phyloP scores from a whole-genome alignment of 2,888 invertebrate genomes.

The Cantharis flavilabris region DNA sequence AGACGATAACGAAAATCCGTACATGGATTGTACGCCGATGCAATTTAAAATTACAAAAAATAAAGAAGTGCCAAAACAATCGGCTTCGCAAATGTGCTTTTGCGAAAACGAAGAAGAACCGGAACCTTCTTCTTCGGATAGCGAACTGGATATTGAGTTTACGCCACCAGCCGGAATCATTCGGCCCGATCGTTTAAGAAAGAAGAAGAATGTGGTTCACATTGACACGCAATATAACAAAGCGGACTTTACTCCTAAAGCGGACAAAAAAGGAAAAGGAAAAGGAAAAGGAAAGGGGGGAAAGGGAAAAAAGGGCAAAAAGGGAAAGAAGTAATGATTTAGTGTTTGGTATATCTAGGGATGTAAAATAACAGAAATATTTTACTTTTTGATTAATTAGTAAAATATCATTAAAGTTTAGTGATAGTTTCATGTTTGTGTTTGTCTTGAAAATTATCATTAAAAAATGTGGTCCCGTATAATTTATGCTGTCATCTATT shows the following conservation, averaged over 20 bases:
- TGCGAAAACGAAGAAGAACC: slow-evolving; percentile 55
- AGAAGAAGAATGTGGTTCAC: slow-evolving; percentile 56
- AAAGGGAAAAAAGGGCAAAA: slow-evolving; percentile 28
- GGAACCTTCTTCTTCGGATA: slow-evolving; percentile 62
- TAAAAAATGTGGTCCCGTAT: background rate
- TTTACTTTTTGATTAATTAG: background rate
- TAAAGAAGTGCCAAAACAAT: slow-evolving; percentile 54
- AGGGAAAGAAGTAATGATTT: slow-evolving; percentile 6
- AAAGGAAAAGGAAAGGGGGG: slow-evolving; percentile 29
- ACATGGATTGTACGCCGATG: slow-evolving; percentile 70
- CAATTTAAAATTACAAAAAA: slow-evolving; percentile 70
- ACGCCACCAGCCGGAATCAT: slow-evolving; percentile 73
- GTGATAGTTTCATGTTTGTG: background rate
- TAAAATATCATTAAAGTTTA: background rate
- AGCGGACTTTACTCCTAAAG: slow-evolving; percentile 58
- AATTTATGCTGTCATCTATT: background rate
- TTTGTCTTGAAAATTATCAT: background rate
- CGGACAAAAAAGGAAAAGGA: slow-evolving; percentile 17
- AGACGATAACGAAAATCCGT: slow-evolving; percentile 66
- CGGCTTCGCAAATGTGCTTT: slow-evolving; percentile 50
- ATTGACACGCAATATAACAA: slow-evolving; percentile 66
- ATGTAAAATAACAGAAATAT: background rate
- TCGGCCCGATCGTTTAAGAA: slow-evolving; percentile 60
- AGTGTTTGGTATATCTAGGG: background rate
- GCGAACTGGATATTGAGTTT: slow-evolving; percentile 72